Evolutionary conservation across 1,140 invertebrate species (phyloP).

Genomic region (Belonocnema kinseyi): DNA sequence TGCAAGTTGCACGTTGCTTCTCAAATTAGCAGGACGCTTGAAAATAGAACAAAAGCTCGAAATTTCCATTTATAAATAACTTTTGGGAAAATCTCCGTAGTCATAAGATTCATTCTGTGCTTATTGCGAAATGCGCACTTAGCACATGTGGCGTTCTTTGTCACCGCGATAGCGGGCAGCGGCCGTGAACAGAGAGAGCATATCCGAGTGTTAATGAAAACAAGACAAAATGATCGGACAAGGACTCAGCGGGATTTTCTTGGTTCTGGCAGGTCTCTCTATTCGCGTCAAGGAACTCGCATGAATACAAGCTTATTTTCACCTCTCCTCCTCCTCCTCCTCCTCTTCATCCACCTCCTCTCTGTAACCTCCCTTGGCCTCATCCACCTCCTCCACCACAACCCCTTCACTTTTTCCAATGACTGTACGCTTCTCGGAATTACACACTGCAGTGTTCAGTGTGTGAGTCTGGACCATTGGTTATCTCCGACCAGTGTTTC

Average conservation of each 20-base stretch:
- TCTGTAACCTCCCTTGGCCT: slow-evolving; percentile 34
- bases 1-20: too few relatives aligned
- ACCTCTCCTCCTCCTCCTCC: slow-evolving; percentile 40
- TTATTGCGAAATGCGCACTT: slow-evolving; percentile 13
- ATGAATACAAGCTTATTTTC: slow-evolving; percentile 58
- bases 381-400: slow-evolving; percentile 15
- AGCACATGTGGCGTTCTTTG: slow-evolving; percentile 21
- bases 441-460: slow-evolving; percentile 52
- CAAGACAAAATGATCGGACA: slow-evolving; percentile 26
- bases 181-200: slow-evolving; percentile 3
- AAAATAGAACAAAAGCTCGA: background rate
- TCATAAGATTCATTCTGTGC: slow-evolving; percentile 12
- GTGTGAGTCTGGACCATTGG: slow-evolving; percentile 56
- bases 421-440: slow-evolving; percentile 74
- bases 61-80: slow-evolving; percentile 6
- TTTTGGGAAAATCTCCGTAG: background rate
- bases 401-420: slow-evolving; percentile 63
- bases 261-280: slow-evolving; percentile 52
- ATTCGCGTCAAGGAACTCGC: slow-evolving; percentile 62
- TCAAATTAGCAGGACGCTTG: too few relatives aligned
- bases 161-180: slow-evolving; percentile 2
- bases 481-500: slow-evolving; percentile 62
- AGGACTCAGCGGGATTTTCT: slow-evolving; percentile 30
- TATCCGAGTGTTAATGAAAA: slow-evolving; percentile 19
- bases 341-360: slow-evolving; percentile 34